phyloP scores from a whole-genome alignment of 2,797 vertebrate genomes.

The Spheniscus humboldti region DNA sequence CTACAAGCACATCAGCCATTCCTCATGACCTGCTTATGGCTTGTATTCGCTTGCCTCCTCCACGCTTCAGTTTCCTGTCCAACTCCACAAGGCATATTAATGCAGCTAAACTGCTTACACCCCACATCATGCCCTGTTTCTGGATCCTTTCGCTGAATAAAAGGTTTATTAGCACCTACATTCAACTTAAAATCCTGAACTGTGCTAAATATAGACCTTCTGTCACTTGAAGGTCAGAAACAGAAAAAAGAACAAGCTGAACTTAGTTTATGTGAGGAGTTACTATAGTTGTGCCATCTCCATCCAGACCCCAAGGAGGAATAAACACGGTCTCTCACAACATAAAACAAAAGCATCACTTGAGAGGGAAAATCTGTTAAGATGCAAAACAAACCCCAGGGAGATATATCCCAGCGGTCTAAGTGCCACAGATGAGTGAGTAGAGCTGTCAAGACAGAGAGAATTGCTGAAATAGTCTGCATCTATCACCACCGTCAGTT shows the following conservation, averaged over 20 bases:
- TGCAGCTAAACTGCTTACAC: background rate
- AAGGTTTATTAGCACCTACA: background rate
- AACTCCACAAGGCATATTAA: background rate
- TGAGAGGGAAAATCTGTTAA: background rate
- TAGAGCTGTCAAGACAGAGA: background rate
- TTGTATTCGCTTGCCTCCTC: background rate
- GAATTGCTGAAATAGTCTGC: background rate
- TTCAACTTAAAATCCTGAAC: background rate
- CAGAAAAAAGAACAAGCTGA: background rate
- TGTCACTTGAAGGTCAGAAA: background rate
- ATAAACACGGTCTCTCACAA: background rate
- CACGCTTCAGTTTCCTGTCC: background rate
- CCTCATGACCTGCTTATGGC: background rate
- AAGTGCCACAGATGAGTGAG: background rate
- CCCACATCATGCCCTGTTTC: background rate
- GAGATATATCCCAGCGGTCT: background rate
- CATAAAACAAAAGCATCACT: background rate
- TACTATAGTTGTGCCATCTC: background rate
- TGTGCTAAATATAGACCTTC: background rate
- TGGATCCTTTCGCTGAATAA: background rate
- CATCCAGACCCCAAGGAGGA: background rate
- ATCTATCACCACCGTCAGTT: slow-evolving; percentile 6
- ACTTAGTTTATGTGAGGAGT: background rate
- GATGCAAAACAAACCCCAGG: background rate
- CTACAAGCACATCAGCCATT: background rate